Evolutionary conservation across 2,113 vertebrate species (phyloP).

Genomic region (Dicaeum eximium): DNA sequence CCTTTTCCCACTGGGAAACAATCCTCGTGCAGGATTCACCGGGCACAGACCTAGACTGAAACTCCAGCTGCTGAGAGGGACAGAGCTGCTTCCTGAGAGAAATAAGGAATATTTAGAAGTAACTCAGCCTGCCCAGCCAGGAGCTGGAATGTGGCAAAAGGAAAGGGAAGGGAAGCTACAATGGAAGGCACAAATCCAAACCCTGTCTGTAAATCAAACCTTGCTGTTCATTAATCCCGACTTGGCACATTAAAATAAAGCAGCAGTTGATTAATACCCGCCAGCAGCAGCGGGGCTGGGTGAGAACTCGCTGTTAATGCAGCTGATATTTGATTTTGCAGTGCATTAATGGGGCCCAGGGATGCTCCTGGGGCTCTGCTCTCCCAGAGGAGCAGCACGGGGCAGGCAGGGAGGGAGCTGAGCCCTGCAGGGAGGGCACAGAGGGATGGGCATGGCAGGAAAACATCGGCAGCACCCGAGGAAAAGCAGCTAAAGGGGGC

Average conservation of each 20-base stretch:
- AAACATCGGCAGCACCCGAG: not conserved
- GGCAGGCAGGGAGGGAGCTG: not conserved
- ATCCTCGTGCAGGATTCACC: not conserved
- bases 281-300: conserved; percentile 14
- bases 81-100: not conserved
- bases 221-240: conserved; percentile 53
- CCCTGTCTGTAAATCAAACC: conserved; percentile 18
- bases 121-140: not conserved
- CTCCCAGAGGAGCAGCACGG: too few species aligned
- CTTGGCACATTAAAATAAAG: conserved; percentile 57
- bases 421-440: not conserved
- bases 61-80: not conserved
- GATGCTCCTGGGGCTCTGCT: not conserved
- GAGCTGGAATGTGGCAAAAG: not conserved
- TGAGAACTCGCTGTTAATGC: not conserved
- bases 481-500: not conserved
- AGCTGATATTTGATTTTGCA: not conserved
- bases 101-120: not conserved
- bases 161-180: not conserved
- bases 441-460: not conserved
- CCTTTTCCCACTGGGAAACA: not conserved
- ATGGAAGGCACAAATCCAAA: conserved; percentile 32
- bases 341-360: not conserved
- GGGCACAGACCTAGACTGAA: not conserved
- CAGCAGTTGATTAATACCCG: conserved; percentile 50